phyloP scores from a whole-genome alignment of 2,113 vertebrate genomes.

The Phycodurus eques region DNA sequence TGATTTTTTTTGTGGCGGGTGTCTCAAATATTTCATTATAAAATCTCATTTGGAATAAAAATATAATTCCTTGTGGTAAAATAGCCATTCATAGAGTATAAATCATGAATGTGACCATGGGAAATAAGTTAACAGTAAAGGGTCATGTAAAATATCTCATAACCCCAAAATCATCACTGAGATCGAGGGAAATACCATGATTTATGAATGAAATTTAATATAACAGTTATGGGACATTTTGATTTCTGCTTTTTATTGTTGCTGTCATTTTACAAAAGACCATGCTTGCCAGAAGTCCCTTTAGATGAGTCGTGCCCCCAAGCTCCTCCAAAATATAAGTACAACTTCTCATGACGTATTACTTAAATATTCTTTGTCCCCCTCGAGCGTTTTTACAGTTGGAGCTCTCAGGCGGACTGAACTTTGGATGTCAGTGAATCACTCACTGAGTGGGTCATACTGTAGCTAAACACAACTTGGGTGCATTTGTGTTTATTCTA shows the following conservation, averaged over 20 bases:
- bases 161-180: slow-evolving; percentile 8
- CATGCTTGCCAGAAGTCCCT: slow-evolving; percentile 22
- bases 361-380: slow-evolving; percentile 54
- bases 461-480: slow-evolving; percentile 34
- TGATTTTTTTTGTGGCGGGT: neutral
- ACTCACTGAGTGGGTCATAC: slow-evolving; percentile 44
- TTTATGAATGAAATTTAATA: slow-evolving; percentile 25
- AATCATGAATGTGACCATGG: slow-evolving; percentile 4
- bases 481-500: neutral
- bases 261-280: slow-evolving; percentile 40
- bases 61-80: slow-evolving; percentile 6
- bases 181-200: slow-evolving; percentile 6
- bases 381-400: slow-evolving; percentile 47
- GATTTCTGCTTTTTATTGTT: slow-evolving; percentile 20
- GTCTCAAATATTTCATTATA: slow-evolving; percentile 6
- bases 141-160: slow-evolving; percentile 19
- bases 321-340: slow-evolving; percentile 48
- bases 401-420: slow-evolving; percentile 40
- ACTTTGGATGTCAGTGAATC: slow-evolving; percentile 38
- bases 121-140: slow-evolving; percentile 13
- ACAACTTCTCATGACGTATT: slow-evolving; percentile 45
- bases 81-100: slow-evolving; percentile 16
- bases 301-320: slow-evolving; percentile 35
- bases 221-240: slow-evolving; percentile 35
- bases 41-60: slow-evolving; percentile 19